Evolutionary conservation across 1,140 invertebrate genomes (phyloP), one percentile per base, ranked within the genome.

Genomic region (Danaus plexippus): DNA sequence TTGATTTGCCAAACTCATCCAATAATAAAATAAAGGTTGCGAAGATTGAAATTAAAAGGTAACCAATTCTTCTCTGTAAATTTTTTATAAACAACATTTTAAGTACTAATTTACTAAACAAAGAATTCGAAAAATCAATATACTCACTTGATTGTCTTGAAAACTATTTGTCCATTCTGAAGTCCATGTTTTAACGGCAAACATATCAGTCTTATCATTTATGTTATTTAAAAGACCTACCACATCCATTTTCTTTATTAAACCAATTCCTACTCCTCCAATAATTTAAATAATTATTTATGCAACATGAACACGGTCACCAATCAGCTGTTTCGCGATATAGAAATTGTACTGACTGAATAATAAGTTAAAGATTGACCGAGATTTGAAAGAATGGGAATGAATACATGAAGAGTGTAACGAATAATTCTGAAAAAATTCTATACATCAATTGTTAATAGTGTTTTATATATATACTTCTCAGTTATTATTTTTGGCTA

Each of bases 141-240:
- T 47, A 81, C 79, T 74, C 66, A 85, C 80, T 73, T 84, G 80
- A 63, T 86, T 84, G 57, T 86, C 80, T 73, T 84, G 77, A 65
- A 84, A 84, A 73, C 77, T 85, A 57, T 83, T 74, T 0, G 83
- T 75, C 83, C 80, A 86, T 44, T 86, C 79, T 0, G 80, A 75
- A 12, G 83, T 86, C 83, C 83, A 86, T 46, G 83, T 86, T 71
- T 77, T 81, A 9, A 85, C 75, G 22, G 80, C 82, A 63, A 85
- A 85, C 79, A 85, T 79, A 48, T 85, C 78, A 15, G 79, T 64
- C 70, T 84, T 84, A 41, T 84, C 80, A 49, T 85, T 74, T 48
- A 85, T 82, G 72, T 80, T 85, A 67, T 74, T 85, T 51, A 85
- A 67, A 32, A 85, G 68, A 18, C 79, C 77, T 43, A 84, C 77